phyloP scores from a whole-genome alignment of 2,888 invertebrate species.

The Yponomeuta cagnagella region DNA sequence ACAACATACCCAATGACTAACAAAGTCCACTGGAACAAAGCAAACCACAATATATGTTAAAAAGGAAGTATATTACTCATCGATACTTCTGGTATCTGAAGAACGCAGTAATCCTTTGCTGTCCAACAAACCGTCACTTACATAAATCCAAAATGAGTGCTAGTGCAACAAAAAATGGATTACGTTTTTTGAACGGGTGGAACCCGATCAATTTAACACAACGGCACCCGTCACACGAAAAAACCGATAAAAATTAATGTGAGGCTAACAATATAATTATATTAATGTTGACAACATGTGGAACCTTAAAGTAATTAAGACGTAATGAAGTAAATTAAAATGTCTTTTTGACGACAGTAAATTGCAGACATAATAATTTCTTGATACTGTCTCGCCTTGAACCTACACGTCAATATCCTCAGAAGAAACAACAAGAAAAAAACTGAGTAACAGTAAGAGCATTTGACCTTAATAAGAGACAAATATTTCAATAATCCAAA shows the following conservation, averaged over 20 bases:
- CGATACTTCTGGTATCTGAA: neutral
- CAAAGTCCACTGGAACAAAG: neutral
- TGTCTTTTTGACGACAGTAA: neutral
- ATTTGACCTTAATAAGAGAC: neutral
- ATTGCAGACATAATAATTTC: neutral
- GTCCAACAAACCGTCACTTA: neutral
- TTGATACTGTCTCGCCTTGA: neutral
- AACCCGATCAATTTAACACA: neutral
- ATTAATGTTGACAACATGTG: neutral
- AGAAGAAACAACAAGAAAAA: neutral
- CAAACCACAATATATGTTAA: neutral
- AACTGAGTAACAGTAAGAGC: neutral
- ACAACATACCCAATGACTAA: neutral
- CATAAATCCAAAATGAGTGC: neutral
- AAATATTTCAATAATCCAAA: constrained; percentile 12
- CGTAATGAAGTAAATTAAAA: neutral
- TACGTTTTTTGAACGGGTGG: neutral
- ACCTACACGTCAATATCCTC: neutral
- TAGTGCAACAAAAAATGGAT: neutral
- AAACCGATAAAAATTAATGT: neutral
- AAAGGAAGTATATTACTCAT: neutral
- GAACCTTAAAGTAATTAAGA: neutral
- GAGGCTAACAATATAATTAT: neutral
- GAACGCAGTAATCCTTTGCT: neutral
- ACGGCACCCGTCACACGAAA: neutral